Evolutionary conservation across 2,113 vertebrate genomes (phyloP).

Genomic region (Alaudala cheleensis): DNA sequence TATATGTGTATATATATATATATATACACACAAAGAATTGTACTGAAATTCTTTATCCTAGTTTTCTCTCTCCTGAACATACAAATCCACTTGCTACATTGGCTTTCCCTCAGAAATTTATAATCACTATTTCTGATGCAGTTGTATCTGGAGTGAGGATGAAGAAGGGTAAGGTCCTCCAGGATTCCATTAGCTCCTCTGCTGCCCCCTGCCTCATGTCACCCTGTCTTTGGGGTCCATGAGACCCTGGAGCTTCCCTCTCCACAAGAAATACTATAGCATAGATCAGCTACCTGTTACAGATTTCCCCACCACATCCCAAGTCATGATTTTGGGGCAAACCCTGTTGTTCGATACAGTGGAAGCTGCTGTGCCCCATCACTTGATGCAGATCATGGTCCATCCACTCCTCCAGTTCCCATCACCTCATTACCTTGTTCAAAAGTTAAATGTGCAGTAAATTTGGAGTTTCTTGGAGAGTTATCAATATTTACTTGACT

Average conservation of each 20-base stretch:
- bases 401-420: background rate
- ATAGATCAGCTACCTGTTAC: background rate
- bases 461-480: background rate
- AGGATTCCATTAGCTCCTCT: background rate
- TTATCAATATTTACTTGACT: background rate
- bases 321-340: background rate
- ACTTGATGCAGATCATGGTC: background rate
- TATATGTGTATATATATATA: fast-evolving
- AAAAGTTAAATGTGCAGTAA: background rate
- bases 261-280: background rate
- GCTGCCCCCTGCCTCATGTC: background rate
- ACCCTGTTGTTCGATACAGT: background rate
- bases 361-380: background rate
- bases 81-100: background rate
- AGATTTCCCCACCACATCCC: background rate
- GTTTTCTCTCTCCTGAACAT: background rate
- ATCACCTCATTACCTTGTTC: background rate
- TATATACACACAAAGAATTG: background rate
- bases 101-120: background rate
- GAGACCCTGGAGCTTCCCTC: background rate
- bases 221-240: background rate
- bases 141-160: background rate
- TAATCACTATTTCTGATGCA: background rate
- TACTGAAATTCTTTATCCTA: background rate
- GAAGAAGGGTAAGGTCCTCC: background rate